phyloP scores from a whole-genome alignment of 2,888 invertebrate genomes.

The Agrenia bidenticulata region DNA sequence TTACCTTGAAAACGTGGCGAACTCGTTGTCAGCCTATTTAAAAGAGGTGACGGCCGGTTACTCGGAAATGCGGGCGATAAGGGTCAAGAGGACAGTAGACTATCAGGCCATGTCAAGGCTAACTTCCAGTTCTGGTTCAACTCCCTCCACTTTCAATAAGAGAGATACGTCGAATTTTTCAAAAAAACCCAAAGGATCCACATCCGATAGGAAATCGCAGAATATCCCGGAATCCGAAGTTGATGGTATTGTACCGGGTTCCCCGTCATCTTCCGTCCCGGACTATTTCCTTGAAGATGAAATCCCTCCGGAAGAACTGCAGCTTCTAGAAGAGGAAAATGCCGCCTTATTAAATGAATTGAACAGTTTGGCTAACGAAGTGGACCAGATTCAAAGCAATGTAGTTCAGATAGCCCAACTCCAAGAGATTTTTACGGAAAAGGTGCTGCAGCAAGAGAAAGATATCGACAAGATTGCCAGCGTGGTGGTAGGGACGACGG shows the following conservation, averaged over 20 bases:
- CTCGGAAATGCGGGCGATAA: slow-evolving; percentile 81
- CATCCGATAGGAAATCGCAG: neutral
- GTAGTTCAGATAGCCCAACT: slow-evolving; percentile 93
- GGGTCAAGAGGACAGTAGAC: slow-evolving; percentile 82
- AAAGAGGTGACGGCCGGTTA: slow-evolving; percentile 84
- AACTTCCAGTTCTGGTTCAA: slow-evolving; percentile 25
- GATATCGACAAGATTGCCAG: slow-evolving; percentile 88
- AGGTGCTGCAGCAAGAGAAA: slow-evolving; percentile 90
- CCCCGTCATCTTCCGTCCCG: slow-evolving; percentile 23
- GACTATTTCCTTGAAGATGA: slow-evolving; percentile 59
- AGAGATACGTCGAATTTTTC: neutral
- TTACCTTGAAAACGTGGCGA: slow-evolving; percentile 74
- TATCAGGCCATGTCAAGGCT: slow-evolving; percentile 75
- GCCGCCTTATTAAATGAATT: slow-evolving; percentile 80
- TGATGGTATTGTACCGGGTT: slow-evolving; percentile 17
- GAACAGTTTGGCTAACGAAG: slow-evolving; percentile 85
- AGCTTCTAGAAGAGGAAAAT: slow-evolving; percentile 92
- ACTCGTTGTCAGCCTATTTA: slow-evolving; percentile 75
- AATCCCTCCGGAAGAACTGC: slow-evolving; percentile 81
- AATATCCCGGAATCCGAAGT: slow-evolving; percentile 20
- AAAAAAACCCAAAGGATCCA: neutral
- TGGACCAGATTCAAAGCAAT: slow-evolving; percentile 84
- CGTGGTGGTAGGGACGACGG: slow-evolving; percentile 86
- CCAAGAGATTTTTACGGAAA: slow-evolving; percentile 92
- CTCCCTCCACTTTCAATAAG: slow-evolving; percentile 19